Evolutionary conservation across 2,113 vertebrate genomes (phyloP).

Genomic region (Ovibos moschatus): DNA sequence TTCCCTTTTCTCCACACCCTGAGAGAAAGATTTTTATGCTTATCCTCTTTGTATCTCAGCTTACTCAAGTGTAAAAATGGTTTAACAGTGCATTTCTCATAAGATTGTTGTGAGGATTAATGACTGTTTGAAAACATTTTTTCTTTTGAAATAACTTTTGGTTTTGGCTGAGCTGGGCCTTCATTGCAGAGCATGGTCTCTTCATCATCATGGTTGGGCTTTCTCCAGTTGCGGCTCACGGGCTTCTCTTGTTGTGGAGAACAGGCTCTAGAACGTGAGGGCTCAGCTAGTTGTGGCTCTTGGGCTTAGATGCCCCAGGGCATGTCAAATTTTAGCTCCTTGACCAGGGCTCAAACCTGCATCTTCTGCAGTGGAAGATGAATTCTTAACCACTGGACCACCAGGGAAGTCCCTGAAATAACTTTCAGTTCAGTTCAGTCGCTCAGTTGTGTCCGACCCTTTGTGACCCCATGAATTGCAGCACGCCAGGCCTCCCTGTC

Average conservation of each 20-base stretch:
- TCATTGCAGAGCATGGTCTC: not conserved
- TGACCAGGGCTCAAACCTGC: not conserved
- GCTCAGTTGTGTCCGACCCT: no score
- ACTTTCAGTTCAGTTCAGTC: not conserved
- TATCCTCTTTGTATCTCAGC: not conserved
- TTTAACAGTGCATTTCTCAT: not conserved
- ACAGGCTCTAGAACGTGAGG: not conserved
- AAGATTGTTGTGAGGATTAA: not conserved
- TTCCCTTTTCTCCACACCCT: not conserved
- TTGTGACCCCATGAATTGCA: no score
- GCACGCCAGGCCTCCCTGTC: no score
- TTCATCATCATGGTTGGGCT: not conserved
- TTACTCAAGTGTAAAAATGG: not conserved
- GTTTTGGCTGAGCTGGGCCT: not conserved
- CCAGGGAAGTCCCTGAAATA: not conserved
- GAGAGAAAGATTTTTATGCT: not conserved
- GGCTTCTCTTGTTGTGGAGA: not conserved
- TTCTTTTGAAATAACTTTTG: not conserved
- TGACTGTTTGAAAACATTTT: not conserved
- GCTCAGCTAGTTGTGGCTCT: not conserved
- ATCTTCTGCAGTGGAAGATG: not conserved
- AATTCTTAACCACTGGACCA: not conserved
- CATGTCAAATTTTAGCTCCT: not conserved
- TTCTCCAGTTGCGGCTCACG: not conserved
- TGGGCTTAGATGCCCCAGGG: not conserved